A percentile compares a stretch with the other conserved stretches of the same genome.
These are phyloP conservation scores for Nephrotoma guestfalica DNA, from an alignment of 2,888 invertebrate genomes.

Conservation along the genomic window DNA sequence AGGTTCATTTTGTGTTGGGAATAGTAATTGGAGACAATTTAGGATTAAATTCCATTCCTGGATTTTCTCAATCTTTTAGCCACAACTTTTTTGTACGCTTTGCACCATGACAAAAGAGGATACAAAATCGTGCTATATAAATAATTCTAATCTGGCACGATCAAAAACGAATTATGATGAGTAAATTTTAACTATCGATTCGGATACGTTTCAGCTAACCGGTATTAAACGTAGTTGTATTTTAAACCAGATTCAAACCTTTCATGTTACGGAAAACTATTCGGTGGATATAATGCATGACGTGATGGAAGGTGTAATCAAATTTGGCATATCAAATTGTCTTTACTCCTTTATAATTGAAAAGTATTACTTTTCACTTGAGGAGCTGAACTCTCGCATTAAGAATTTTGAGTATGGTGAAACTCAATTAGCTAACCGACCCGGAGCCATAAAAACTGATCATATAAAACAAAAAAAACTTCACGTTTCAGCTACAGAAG, in stretches of 20 bases:
- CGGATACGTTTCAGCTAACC: background rate
- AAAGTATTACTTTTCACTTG: no score
- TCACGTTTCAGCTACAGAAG: slow-evolving; percentile 13
- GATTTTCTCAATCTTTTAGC: slow-evolving; percentile 11
- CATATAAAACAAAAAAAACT: slow-evolving; percentile 10
- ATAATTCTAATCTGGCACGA: background rate
- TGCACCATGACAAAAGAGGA: slow-evolving; percentile 11
- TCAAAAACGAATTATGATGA: slow-evolving; percentile 11
- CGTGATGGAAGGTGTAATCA: slow-evolving; percentile 16
- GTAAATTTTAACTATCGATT: slow-evolving; percentile 9
- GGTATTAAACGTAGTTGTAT: slow-evolving; percentile 11
- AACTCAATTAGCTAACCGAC: slow-evolving; percentile 11
- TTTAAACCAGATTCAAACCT: slow-evolving; percentile 9
- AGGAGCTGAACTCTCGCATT: no score
- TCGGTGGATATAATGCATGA: slow-evolving; percentile 16
- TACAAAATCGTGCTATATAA: slow-evolving; percentile 5
- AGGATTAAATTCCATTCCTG: no score
- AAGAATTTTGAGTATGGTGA: slow-evolving; percentile 1
- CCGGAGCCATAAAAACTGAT: slow-evolving; percentile 11
- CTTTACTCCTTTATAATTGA: no score
- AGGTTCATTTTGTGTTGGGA: slow-evolving; percentile 9
- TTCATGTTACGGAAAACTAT: slow-evolving; percentile 15
- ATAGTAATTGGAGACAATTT: no score
- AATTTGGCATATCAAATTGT: no score
- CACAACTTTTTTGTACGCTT: slow-evolving; percentile 13